Percentiles rank a stretch among this genome's conserved stretches.
Conservation (phyloP, 2,797 vertebrate species). For the Sylvilagus floridanus region DNA sequence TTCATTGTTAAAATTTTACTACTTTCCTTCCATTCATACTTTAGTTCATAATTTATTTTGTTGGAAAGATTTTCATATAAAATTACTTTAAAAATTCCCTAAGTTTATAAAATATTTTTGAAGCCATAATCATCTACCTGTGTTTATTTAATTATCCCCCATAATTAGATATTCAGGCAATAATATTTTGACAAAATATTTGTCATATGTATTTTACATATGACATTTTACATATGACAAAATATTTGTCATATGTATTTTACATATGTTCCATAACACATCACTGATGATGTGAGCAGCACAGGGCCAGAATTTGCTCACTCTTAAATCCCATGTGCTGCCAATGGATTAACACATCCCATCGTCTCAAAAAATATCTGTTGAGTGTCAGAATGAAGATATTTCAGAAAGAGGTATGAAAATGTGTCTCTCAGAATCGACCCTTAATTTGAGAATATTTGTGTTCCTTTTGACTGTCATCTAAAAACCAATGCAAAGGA, state of each 20-base stretch:
- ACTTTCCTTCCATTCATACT: neutral
- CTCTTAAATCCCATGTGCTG: neutral
- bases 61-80: neutral
- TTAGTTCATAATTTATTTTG: neutral
- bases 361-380: neutral
- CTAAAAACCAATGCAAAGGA: neutral
- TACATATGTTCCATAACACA: neutral
- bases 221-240: too few relatives aligned
- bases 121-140: neutral
- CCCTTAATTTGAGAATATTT: constrained; percentile 16
- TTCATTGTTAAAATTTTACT: neutral
- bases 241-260: neutral
- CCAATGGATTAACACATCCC: neutral
- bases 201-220: neutral
- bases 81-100: neutral
- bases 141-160: neutral
- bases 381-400: neutral
- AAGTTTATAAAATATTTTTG: neutral
- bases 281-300: neutral
- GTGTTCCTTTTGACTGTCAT: neutral
- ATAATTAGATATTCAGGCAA: neutral
- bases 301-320: neutral
- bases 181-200: neutral
- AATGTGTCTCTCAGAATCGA: neutral
- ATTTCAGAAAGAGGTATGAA: neutral